phyloP scores from a whole-genome alignment of 2,888 invertebrate species.

The Druceiella hillmani region DNA sequence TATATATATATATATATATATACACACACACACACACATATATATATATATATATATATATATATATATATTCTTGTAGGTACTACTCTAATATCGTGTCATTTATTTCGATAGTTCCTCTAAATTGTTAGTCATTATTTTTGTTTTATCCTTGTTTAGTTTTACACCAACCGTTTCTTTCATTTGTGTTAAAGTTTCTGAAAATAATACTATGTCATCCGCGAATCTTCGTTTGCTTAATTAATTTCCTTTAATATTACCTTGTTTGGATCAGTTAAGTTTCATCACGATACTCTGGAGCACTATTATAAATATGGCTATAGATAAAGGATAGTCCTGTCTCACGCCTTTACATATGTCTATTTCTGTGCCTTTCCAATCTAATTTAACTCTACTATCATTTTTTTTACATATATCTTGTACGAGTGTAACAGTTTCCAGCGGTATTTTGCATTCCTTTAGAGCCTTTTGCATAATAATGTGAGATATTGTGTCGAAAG shows the following conservation, averaged over 20 bases:
- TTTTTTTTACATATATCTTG: conserved; percentile 9
- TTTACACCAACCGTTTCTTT: too few species aligned
- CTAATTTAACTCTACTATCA: conserved; percentile 3
- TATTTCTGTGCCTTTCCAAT: conserved; percentile 11
- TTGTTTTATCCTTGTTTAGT: too few species aligned
- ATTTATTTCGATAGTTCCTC: too few species aligned
- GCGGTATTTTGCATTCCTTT: conserved; percentile 8
- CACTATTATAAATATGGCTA: conserved; percentile 8
- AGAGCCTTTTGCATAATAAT: conserved; percentile 8
- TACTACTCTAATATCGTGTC: too few species aligned
- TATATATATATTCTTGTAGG: too few species aligned
- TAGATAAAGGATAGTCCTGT: conserved; percentile 8
- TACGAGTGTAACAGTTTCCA: conserved; percentile 12
- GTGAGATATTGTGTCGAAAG: too few species aligned
- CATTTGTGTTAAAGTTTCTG: too few species aligned
- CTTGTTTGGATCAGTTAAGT: conserved; percentile 5
- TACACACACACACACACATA: too few species aligned
- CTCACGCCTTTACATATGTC: conserved; percentile 11
- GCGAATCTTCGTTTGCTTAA: conserved; percentile 11
- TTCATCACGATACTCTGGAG: conserved; percentile 7
- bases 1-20: too few species aligned
- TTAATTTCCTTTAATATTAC: conserved; percentile 5
- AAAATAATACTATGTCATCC: conserved; percentile 10
- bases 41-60: too few species aligned
- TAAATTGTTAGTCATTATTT: too few species aligned